Conservation (phyloP, 2,888 invertebrate genomes). For the Eudasyphora cyanicolor region DNA sequence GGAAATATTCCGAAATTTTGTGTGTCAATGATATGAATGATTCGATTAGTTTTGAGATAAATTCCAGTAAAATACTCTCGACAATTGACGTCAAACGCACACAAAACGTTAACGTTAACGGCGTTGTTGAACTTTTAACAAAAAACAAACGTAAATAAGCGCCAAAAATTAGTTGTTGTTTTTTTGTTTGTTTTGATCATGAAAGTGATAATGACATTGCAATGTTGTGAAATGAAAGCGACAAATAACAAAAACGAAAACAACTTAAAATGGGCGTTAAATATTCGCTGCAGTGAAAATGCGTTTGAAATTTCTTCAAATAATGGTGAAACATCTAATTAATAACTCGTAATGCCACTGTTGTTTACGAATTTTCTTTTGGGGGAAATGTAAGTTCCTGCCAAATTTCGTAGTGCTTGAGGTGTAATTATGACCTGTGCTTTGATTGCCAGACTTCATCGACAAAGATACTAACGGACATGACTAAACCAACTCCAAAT, state of each 20-base stretch:
- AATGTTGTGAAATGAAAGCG: background rate
- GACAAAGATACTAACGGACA: too few species aligned
- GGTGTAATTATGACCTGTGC: too few species aligned
- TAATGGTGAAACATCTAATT: too few species aligned
- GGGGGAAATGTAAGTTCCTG: too few species aligned
- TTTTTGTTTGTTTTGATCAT: conserved; percentile 59
- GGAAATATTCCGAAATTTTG: background rate
- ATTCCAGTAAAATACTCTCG: conserved; percentile 32
- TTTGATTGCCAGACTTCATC: too few species aligned
- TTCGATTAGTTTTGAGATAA: conserved; percentile 31
- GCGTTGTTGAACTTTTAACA: background rate
- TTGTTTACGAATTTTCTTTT: too few species aligned
- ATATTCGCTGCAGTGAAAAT: too few species aligned
- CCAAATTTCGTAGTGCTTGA: too few species aligned
- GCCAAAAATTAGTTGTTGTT: conserved; percentile 39
- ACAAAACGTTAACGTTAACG: background rate
- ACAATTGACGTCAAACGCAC: conserved; percentile 54
- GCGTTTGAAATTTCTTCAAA: too few species aligned
- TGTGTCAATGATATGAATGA: background rate
- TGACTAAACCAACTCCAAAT: too few species aligned
- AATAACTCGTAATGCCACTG: too few species aligned
- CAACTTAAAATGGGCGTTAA: conserved; percentile 4
- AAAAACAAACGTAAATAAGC: conserved; percentile 41
- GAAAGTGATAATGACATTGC: conserved; percentile 46
- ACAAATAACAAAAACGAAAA: conserved; percentile 42